Percentiles rank a stretch among this genome's conserved stretches.
Evolutionary conservation across 1,140 invertebrate species (phyloP).

Genomic region (Stegodyphus mimosarum): DNA sequence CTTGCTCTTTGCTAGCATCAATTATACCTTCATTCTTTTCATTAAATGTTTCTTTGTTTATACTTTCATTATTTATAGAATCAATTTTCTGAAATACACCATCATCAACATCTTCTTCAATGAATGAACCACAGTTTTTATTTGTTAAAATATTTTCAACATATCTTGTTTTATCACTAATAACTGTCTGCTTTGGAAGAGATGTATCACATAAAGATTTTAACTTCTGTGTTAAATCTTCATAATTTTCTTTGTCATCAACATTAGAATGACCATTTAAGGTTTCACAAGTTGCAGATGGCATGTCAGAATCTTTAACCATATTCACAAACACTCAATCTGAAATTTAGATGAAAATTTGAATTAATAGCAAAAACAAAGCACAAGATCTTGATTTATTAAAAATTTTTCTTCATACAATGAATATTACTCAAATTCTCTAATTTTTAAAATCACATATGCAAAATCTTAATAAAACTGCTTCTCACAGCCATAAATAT

Average conservation of each 20-base stretch:
- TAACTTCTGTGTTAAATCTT: conserved; percentile 32
- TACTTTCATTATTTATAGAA: conserved; percentile 14
- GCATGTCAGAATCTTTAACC: conserved; percentile 46
- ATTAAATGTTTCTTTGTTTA: not conserved
- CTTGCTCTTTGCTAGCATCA: conserved; percentile 63
- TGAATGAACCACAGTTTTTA: not conserved
- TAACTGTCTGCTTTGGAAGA: conserved; percentile 3
- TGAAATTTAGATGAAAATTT: not conserved
- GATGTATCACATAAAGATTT: conserved; percentile 12
- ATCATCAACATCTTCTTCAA: conserved; percentile 11
- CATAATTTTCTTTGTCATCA: conserved; percentile 12
- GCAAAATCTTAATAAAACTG: not conserved
- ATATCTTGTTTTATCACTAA: not conserved
- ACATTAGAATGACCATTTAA: conserved; percentile 34
- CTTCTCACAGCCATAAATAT: not conserved
- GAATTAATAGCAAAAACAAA: not conserved
- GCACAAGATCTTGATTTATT: not conserved
- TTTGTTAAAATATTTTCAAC: not conserved
- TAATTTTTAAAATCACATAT: not conserved
- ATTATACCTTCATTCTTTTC: conserved; percentile 46
- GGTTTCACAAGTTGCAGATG: conserved; percentile 21
- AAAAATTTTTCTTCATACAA: not conserved
- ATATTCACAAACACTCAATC: conserved; percentile 2
- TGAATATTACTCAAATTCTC: not conserved
- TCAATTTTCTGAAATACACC: not conserved